phyloP scores from a whole-genome alignment of 2,797 vertebrate genomes.

The Phataginus tricuspis region DNA sequence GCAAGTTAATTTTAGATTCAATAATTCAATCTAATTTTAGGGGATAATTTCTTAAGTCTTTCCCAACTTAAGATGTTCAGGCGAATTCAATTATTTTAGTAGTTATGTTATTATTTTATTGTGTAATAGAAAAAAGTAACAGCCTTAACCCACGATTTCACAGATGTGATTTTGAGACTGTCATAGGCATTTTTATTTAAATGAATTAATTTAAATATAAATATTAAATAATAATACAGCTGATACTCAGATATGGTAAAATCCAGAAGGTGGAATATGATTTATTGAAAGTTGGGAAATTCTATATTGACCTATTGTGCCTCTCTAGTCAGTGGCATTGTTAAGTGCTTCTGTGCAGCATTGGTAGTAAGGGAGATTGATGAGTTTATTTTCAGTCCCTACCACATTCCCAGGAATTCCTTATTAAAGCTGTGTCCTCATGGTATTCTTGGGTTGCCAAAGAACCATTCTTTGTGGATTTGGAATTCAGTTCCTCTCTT shows the following conservation, averaged over 20 bases:
- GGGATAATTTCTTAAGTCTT: neutral
- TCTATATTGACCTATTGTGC: neutral
- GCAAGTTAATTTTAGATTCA: constrained; percentile 23
- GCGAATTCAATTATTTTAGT: constrained; percentile 36
- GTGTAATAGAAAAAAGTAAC: neutral
- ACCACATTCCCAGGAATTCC: neutral
- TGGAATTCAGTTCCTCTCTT: neutral
- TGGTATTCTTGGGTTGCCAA: neutral
- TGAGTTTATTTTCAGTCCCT: neutral
- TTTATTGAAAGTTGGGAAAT: neutral
- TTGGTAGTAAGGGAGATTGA: neutral
- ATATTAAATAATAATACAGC: neutral
- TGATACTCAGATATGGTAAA: neutral
- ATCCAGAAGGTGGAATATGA: neutral
- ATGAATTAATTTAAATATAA: neutral
- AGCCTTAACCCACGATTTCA: constrained; percentile 9
- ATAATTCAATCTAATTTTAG: constrained; percentile 38
- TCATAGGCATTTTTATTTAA: neutral
- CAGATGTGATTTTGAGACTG: neutral
- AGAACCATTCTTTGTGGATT: neutral
- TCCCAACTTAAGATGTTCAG: neutral
- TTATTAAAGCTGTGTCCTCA: neutral
- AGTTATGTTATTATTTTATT: constrained; percentile 1
- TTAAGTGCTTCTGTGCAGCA: neutral
- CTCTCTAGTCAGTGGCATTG: neutral